Evolutionary conservation across 2,113 vertebrate species (phyloP).

Genomic region (Cranoglanis bouderius): DNA sequence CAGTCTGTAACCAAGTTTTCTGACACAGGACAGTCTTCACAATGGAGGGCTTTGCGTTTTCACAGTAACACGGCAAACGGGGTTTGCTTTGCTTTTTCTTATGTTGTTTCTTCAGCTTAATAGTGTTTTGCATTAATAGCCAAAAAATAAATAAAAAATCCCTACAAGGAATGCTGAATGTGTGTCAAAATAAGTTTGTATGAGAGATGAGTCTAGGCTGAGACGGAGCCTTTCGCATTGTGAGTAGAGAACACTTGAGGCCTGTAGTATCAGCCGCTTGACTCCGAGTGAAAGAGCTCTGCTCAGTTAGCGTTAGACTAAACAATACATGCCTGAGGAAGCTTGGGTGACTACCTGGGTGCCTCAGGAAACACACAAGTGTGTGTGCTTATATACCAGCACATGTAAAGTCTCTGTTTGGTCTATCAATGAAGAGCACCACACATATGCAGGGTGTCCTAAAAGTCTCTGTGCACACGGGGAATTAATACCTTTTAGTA

Average conservation of each 20-base stretch:
- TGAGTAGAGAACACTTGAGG: not conserved
- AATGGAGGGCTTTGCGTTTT: not conserved
- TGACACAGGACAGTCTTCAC: not conserved
- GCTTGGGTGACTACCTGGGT: slow-evolving; percentile 26
- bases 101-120: not conserved
- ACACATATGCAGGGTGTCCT: not conserved
- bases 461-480: too few species aligned
- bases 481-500: too few species aligned
- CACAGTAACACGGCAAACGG: not conserved
- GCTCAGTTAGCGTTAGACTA: slow-evolving; percentile 41
- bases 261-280: slow-evolving; percentile 1
- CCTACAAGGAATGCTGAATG: not conserved
- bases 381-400: slow-evolving; percentile 13
- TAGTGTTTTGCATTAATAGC: not conserved
- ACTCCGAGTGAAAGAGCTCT: slow-evolving; percentile 16
- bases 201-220: not conserved
- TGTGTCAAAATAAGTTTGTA: not conserved
- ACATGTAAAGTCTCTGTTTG: slow-evolving; percentile 10
- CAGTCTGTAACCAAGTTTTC: not conserved
- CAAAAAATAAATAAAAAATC: not conserved
- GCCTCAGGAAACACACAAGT: slow-evolving; percentile 13
- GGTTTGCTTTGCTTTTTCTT: not conserved
- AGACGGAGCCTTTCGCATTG: not conserved
- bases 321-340: slow-evolving; percentile 48
- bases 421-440: not conserved